phyloP scores from a whole-genome alignment of 2,797 vertebrate genomes.

The Syncerus caffer region DNA sequence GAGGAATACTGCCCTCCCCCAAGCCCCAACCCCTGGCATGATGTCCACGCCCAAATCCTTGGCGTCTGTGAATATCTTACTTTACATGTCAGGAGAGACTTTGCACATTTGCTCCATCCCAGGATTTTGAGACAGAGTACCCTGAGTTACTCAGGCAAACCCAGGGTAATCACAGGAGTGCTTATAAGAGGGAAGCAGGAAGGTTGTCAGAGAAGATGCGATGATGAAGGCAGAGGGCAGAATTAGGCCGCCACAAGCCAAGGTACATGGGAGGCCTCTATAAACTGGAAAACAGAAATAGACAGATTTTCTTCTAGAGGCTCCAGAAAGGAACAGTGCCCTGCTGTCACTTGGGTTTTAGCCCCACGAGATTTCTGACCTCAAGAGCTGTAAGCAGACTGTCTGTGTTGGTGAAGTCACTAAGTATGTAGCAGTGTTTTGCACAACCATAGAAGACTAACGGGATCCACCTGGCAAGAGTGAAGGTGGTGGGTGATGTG shows the following conservation, averaged over 20 bases:
- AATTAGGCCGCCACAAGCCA: not conserved
- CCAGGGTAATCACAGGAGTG: not conserved
- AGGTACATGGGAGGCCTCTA: not conserved
- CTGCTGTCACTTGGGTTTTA: not conserved
- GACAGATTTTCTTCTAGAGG: not conserved
- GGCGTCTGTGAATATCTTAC: not conserved
- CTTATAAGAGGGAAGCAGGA: not conserved
- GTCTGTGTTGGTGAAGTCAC: not conserved
- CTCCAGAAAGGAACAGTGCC: not conserved
- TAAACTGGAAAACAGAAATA: not conserved
- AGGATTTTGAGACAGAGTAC: not conserved
- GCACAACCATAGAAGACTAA: accelerated
- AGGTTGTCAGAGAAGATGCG: not conserved
- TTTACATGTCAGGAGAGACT: not conserved
- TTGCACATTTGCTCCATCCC: too few species aligned
- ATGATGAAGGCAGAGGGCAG: not conserved
- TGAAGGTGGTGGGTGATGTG: too few species aligned
- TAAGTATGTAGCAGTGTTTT: not conserved
- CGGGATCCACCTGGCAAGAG: not conserved
- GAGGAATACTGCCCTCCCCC: too few species aligned
- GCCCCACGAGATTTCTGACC: not conserved
- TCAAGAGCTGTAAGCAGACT: not conserved
- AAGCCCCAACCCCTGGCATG: not conserved
- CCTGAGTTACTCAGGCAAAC: not conserved
- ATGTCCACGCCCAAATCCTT: not conserved